Evolutionary conservation across 30 jellyfish, hydroid and myxozoan species (phyloP).

Genomic region (Nemopilema nomurai): DNA sequence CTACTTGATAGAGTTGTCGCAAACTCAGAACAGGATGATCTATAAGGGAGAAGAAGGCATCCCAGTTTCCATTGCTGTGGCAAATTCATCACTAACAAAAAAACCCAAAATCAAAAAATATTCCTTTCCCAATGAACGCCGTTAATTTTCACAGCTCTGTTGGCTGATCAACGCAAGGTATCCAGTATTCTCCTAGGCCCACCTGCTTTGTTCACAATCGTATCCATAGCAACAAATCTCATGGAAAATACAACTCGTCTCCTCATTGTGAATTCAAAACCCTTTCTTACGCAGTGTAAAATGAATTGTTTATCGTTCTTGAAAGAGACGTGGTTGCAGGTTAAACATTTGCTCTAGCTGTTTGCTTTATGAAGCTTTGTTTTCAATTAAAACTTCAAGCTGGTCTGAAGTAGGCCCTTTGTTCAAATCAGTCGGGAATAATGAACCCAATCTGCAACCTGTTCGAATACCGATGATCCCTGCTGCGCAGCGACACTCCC

Average conservation of each 20-base stretch:
- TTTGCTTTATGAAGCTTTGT: conserved; percentile 11
- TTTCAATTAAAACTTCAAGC: not conserved
- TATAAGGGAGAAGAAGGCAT: too few species aligned
- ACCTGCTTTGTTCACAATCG: conserved; percentile 14
- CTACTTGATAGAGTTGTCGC: too few species aligned
- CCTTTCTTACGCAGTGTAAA: not conserved
- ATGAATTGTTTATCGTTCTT: conserved; percentile 14
- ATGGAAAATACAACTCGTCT: conserved; percentile 27
- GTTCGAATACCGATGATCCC: not conserved
- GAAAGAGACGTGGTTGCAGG: conserved; percentile 10
- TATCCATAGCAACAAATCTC: conserved; percentile 8
- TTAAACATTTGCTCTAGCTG: conserved; percentile 9
- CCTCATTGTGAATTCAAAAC: conserved; percentile 18
- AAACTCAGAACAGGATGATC: too few species aligned
- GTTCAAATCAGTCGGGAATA: not conserved
- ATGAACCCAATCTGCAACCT: not conserved
- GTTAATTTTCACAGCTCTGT: not conserved
- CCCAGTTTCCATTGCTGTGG: too few species aligned
- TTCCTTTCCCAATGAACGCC: not conserved
- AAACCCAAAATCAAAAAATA: too few species aligned
- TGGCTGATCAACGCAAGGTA: not conserved
- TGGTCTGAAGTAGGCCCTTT: not conserved
- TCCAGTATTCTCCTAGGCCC: conserved; percentile 2
- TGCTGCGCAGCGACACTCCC: not conserved
- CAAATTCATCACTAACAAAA: too few species aligned